Evolutionary conservation across 2,888 invertebrate genomes (phyloP).

Genomic region (Ceratothoa steindachneri): DNA sequence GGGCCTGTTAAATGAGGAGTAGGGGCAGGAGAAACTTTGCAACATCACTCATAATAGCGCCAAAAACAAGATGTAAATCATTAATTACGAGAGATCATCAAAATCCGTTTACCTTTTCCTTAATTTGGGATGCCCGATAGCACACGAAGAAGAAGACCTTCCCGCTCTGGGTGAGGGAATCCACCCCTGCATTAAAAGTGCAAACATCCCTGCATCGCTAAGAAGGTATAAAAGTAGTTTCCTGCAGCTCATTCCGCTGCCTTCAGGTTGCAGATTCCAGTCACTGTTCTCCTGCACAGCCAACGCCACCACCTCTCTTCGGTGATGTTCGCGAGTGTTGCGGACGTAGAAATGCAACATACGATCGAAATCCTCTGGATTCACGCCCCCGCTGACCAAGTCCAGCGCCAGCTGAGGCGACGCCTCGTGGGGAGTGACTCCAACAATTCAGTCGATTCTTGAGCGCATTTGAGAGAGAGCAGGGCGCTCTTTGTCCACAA

Average conservation of each 20-base stretch:
- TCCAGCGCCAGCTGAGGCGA: conserved; percentile 35
- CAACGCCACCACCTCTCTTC: conserved; percentile 39
- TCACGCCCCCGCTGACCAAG: conserved; percentile 27
- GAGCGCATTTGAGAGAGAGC: conserved; percentile 21
- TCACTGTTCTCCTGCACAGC: conserved; percentile 47
- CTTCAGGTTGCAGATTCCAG: conserved; percentile 22
- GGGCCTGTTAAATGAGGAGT: conserved; percentile 27
- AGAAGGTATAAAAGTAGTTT: conserved; percentile 36
- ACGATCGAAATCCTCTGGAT: conserved; percentile 23
- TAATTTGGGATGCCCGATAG: conserved; percentile 20
- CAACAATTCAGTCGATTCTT: conserved; percentile 30
- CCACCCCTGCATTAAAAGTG: conserved; percentile 42
- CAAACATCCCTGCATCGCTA: conserved; percentile 38
- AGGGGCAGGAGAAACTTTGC: conserved; percentile 25
- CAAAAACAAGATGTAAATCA: conserved; percentile 40
- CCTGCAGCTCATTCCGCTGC: conserved; percentile 1
- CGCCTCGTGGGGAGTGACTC: conserved; percentile 41
- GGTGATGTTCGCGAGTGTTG: conserved; percentile 37
- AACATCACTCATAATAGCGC: conserved; percentile 35
- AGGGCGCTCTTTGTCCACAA: conserved; percentile 26
- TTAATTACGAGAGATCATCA: not conserved
- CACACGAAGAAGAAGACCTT: conserved; percentile 41
- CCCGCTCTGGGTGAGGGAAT: conserved; percentile 22
- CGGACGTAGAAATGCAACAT: conserved; percentile 28
- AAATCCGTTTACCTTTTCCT: conserved; percentile 14